These are phyloP conservation scores for Lophotis ruficrista DNA, from an alignment of 2,113 vertebrate species.

Conservation along the genomic window DNA sequence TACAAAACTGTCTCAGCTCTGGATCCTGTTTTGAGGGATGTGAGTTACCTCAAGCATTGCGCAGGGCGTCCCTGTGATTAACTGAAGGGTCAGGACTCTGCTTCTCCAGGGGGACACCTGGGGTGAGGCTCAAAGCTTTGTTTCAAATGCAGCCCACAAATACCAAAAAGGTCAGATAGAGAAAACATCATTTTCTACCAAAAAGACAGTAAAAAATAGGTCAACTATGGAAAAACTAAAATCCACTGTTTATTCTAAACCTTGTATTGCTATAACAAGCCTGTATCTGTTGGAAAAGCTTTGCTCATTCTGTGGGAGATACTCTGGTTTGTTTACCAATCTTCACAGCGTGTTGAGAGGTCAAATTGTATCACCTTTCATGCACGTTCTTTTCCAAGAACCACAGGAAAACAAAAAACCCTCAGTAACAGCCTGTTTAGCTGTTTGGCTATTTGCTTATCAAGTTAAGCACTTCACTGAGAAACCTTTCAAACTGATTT, in stretches of 20 bases:
- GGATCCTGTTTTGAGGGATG: background rate
- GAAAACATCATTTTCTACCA: background rate
- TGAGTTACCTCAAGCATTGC: background rate
- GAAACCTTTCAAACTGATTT: background rate
- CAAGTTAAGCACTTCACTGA: background rate
- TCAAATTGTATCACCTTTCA: conserved; percentile 21
- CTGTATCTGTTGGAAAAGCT: background rate
- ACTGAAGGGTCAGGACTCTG: background rate
- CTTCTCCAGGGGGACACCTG: background rate
- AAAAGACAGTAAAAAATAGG: background rate
- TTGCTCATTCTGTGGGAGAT: background rate
- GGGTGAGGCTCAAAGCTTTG: background rate
- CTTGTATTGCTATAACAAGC: background rate
- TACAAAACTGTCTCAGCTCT: background rate
- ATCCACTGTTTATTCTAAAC: background rate
- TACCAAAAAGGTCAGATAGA: background rate
- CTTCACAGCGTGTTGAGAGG: background rate
- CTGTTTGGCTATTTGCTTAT: background rate
- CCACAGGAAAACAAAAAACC: background rate
- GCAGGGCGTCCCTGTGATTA: background rate
- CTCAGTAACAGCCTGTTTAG: background rate
- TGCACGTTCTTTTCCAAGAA: background rate
- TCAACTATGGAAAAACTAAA: background rate
- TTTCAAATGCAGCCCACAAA: background rate
- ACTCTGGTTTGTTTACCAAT: background rate